Base-by-base conservation (phyloP, 2,888 invertebrate species). In the Rhopalosiphum nymphaeae region DNA sequence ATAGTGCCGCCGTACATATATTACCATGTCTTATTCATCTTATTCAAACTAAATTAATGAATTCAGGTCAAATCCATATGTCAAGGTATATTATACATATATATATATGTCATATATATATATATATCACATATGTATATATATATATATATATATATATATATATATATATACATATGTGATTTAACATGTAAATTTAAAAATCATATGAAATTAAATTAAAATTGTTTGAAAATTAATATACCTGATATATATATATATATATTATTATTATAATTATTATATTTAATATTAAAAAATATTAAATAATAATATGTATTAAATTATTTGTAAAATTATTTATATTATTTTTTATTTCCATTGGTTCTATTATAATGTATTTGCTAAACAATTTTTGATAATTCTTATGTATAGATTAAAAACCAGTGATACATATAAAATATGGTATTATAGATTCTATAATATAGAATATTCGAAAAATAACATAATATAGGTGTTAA, bases 61-160 rank as follows among this genome's bases (percentile, higher is more conserved):
- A 86, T 86, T 86, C 44, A 25, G 57, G 85, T 57, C 91, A 86
- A 91, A 91, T 85, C n/a, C n/a, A 44, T 29, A 36, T 78, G 93
- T 89, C 67, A 93, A 93, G 56, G 89, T 92, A 86, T 26, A 56
- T 21, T 26, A 3, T 53, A 53, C 3, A 53, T 53, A 49, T 49
- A 49, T 49, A 49, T 13, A 11, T 53, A 21, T 21, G n/a, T n/a
- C 21, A 53, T 16, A 53, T 53, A 49, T 49, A 49, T 49, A 49
- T 13, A 11, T 53, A 21, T 21, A 25, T 36, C n/a, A 78, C 16
- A 67, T 16, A 53, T 91, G n/a, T 0, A n/a, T 53, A 53, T 16
- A 53, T 53, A 49, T 49, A 49, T 49, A 49, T 13, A 11, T 53
- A 21, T 21, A 25, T 36, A 78, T 53, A 53, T 16, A 53, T 53